A percentile compares a stretch with the other conserved stretches of the same genome.
phyloP scores from a whole-genome alignment of 2,888 invertebrate genomes.

The Phaonia tiefii region DNA sequence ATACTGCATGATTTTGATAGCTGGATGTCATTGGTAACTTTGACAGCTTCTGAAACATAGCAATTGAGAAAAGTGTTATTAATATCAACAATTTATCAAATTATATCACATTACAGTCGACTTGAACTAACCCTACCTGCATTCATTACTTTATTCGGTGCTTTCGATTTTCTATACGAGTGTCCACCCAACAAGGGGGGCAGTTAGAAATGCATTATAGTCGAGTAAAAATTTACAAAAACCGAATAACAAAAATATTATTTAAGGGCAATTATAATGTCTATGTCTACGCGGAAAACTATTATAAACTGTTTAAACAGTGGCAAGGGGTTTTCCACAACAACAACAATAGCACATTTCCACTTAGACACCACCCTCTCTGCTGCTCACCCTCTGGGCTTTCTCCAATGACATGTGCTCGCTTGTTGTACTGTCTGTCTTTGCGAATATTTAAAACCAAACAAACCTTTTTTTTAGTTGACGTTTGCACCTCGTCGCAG shows the following conservation, averaged over 20 bases:
- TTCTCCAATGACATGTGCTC: neutral
- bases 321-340: constrained; percentile 36
- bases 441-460: constrained; percentile 19
- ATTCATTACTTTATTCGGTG: too few species aligned
- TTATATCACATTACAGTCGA: too few species aligned
- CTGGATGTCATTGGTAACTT: too few species aligned
- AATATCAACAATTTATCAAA: too few species aligned
- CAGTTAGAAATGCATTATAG: neutral
- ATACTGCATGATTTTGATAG: too few species aligned
- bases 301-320: too few species aligned
- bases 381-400: neutral
- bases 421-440: neutral
- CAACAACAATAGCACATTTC: constrained; percentile 17
- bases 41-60: too few species aligned
- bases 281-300: constrained; percentile 50
- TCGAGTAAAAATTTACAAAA: neutral
- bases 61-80: too few species aligned
- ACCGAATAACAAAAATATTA: constrained; percentile 29
- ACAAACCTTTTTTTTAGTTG: constrained; percentile 57
- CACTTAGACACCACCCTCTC: neutral
- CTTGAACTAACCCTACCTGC: too few species aligned
- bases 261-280: constrained; percentile 57
- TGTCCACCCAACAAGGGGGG: neutral
- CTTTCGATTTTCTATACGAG: too few species aligned
- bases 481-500: constrained; percentile 46